Evolutionary conservation across 2,888 invertebrate genomes (phyloP).

Genomic region (Agrochola litura): DNA sequence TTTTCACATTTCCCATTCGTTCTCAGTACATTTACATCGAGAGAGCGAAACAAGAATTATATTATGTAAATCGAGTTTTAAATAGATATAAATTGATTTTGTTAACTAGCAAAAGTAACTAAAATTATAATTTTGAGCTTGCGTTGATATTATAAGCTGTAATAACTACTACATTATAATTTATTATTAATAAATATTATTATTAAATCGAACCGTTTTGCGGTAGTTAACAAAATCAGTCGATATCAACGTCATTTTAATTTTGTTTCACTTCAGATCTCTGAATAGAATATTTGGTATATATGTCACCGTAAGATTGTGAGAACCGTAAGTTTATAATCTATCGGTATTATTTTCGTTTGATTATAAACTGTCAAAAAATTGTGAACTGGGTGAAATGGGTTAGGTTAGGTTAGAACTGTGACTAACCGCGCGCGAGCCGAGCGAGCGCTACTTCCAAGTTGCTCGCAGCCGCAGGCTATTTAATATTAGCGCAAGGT

Average conservation of each 20-base stretch:
- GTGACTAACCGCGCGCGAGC: no score
- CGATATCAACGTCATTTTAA: slow-evolving; percentile 11
- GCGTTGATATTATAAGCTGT: slow-evolving; percentile 47
- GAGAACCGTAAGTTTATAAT: no score
- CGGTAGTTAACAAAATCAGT: slow-evolving; percentile 48
- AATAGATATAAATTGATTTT: slow-evolving; percentile 35
- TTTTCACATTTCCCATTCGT: slow-evolving; percentile 45
- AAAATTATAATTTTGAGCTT: slow-evolving; percentile 54
- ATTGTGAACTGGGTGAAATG: no score
- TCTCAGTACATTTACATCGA: slow-evolving; percentile 35
- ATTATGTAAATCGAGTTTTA: slow-evolving; percentile 41
- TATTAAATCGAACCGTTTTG: slow-evolving; percentile 10
- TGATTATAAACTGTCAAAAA: no score
- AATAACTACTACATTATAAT: slow-evolving; percentile 40
- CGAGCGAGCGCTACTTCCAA: no score
- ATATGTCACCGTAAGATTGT: no score
- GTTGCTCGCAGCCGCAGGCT: no score
- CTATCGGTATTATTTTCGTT: no score
- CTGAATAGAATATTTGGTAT: slow-evolving; percentile 56
- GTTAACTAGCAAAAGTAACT: slow-evolving; percentile 35
- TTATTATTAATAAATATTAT: slow-evolving; percentile 47
- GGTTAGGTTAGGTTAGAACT: no score
- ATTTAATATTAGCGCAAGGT: no score
- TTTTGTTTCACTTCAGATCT: slow-evolving; percentile 61
- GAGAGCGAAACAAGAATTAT: slow-evolving; percentile 52